Evolutionary conservation across 2,113 vertebrate genomes (phyloP).

Genomic region (Rhinogobius similis): DNA sequence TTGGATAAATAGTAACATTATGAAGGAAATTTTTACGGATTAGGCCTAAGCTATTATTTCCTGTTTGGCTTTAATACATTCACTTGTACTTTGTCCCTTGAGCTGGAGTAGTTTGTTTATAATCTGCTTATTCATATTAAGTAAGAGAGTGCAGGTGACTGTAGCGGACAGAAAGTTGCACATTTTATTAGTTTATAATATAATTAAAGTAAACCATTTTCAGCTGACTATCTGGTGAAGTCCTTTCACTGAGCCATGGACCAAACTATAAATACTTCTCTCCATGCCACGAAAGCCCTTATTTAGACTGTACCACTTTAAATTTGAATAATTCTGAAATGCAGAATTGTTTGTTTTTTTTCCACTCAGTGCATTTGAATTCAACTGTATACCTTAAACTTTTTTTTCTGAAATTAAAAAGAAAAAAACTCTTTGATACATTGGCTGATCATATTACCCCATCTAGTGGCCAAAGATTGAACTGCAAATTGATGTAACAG

Average conservation of each 20-base stretch:
- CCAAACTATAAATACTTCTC: neutral
- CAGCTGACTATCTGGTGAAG: neutral
- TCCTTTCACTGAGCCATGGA: too few species aligned
- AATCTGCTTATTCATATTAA: conserved; percentile 47
- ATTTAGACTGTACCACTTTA: neutral
- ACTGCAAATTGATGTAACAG: neutral
- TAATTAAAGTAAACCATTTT: neutral
- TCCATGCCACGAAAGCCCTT: neutral
- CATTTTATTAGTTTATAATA: neutral
- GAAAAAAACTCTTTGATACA: neutral
- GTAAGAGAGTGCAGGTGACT: conserved; percentile 49
- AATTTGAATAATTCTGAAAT: neutral
- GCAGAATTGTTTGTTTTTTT: neutral
- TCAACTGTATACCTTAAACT: neutral
- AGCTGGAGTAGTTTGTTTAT: conserved; percentile 29
- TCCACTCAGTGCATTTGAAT: neutral
- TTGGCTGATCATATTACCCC: conserved; percentile 17
- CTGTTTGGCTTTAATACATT: conserved; percentile 32
- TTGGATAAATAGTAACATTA: neutral
- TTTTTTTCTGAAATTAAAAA: neutral
- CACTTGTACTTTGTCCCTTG: conserved; percentile 22
- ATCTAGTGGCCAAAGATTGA: conserved; percentile 47
- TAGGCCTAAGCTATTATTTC: conserved; percentile 26
- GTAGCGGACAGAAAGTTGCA: neutral
- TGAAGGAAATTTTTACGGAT: neutral